Evolutionary conservation across 2,888 invertebrate genomes (phyloP).

Genomic region (Cloeon dipterum): DNA sequence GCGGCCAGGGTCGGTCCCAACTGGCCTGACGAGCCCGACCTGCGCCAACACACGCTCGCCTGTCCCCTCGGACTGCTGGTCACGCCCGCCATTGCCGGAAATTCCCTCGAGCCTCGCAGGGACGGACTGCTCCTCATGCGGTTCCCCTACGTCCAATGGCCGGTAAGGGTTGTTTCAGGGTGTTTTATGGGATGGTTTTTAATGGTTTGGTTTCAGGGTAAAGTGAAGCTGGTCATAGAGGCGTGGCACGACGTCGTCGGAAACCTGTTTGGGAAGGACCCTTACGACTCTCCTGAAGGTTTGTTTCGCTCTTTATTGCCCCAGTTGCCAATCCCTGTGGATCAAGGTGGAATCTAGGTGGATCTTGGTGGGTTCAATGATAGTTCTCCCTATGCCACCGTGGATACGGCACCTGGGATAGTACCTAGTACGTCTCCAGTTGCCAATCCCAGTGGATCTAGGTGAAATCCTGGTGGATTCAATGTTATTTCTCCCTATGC

Average conservation of each 20-base stretch:
- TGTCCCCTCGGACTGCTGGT: conserved; percentile 10
- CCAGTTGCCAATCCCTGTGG: no score
- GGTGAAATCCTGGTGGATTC: no score
- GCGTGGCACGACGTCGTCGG: conserved; percentile 16
- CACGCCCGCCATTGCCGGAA: conserved; percentile 9
- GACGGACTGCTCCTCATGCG: conserved; percentile 10
- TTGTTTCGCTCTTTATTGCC: no score
- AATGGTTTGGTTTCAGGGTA: conserved; percentile 13
- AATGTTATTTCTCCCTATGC: no score
- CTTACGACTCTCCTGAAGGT: not conserved
- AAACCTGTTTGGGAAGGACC: conserved; percentile 5
- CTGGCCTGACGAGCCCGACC: conserved; percentile 2
- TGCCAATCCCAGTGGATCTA: no score
- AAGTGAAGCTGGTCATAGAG: conserved; percentile 18
- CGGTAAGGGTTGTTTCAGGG: no score
- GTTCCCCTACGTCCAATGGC: conserved; percentile 18
- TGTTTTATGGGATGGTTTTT: no score
- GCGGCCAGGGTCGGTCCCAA: conserved; percentile 2
- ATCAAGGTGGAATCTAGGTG: no score
- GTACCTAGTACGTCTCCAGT: no score
- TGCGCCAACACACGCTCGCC: not conserved
- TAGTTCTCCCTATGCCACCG: no score
- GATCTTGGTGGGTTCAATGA: no score
- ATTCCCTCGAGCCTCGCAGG: conserved; percentile 4
- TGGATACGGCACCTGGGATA: no score